Base-by-base conservation (phyloP, 1,140 invertebrate species). In the Saccostrea echinata region DNA sequence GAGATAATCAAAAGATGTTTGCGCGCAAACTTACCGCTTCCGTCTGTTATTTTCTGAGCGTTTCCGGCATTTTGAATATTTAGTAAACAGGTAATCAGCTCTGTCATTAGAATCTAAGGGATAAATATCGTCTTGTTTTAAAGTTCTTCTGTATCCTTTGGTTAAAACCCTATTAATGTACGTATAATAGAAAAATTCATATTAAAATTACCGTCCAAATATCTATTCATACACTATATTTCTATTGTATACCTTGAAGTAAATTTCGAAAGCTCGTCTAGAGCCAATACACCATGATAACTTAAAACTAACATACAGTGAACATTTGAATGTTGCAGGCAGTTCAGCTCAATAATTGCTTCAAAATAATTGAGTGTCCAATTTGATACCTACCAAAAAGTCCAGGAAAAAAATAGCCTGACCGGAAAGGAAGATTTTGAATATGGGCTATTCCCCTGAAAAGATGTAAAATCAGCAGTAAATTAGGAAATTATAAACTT, bases 321-420 rank as follows among this genome's bases (percentile, higher is more conserved):
- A 43, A 43, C 43, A 43, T 43, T 43, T 43, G 43, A 43, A 8
- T 43, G 9, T 6, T 43, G 9, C 6, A 43, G 6, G 9, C 43
- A 43, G 43, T 4, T 43, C 43, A 43, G 1, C 43, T 2, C 0
- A 43, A 43, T 43, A 43, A 0, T 8, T 43, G 0, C 9, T 9
- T 9, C 9, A 6, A 1, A 43, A 6, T 3, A 43, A 43, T 1
- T 1, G 35, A 0, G 16, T 21, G 21, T 13, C 55, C 13, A 27
- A 0, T n/a, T 13, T 33, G 18, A 68, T 11, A 92, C 92, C 88
- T 91, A 94, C 92, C 89, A 89, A 95, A 98, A 97, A 93, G 99
- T 98, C 99, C 99, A 99, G 53, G 96, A 96, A 94, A 98, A 99
- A 0, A 97, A 96, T 3, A 99, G 94, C 84, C 97, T 96, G 35